These are phyloP conservation scores for Bubo bubo DNA, from an alignment of 2,113 vertebrate species.

Conservation along the genomic window DNA sequence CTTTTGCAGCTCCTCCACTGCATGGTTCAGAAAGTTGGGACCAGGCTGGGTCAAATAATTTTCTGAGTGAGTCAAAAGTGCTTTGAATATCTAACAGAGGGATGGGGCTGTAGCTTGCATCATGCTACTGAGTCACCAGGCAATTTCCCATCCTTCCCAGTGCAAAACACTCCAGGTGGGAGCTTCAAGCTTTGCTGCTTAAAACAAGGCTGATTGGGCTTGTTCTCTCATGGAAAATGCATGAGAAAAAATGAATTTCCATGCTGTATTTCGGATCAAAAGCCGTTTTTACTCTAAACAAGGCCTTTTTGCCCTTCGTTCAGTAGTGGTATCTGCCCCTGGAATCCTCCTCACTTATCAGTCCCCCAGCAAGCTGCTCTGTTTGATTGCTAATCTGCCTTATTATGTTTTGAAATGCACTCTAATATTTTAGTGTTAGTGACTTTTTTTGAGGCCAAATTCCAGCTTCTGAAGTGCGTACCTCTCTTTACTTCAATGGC, in stretches of 20 bases:
- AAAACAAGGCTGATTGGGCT: conserved; percentile 45
- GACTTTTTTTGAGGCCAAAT: not conserved
- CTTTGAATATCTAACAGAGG: not conserved
- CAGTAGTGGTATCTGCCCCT: not conserved
- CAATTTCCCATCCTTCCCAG: not conserved
- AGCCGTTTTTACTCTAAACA: not conserved
- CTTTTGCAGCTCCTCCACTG: not conserved
- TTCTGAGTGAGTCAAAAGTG: not conserved
- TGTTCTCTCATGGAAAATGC: conserved; percentile 47
- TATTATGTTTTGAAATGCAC: conserved; percentile 51
- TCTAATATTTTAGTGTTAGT: conserved; percentile 34
- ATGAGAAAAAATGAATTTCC: conserved; percentile 38
- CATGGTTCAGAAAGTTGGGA: not conserved
- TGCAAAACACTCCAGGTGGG: not conserved
- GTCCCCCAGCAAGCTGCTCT: not conserved
- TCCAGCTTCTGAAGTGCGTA: conserved; percentile 3
- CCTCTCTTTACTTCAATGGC: conserved; percentile 30
- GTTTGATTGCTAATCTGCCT: conserved; percentile 59
- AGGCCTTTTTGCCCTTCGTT: not conserved
- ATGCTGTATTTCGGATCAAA: not conserved
- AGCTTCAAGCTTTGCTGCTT: not conserved
- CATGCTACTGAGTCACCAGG: not conserved
- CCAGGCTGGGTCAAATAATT: not conserved
- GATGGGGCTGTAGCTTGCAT: not conserved
- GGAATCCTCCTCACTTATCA: not conserved